Base-by-base conservation (phyloP, 1,140 invertebrate genomes). In the Gerris buenoi region DNA sequence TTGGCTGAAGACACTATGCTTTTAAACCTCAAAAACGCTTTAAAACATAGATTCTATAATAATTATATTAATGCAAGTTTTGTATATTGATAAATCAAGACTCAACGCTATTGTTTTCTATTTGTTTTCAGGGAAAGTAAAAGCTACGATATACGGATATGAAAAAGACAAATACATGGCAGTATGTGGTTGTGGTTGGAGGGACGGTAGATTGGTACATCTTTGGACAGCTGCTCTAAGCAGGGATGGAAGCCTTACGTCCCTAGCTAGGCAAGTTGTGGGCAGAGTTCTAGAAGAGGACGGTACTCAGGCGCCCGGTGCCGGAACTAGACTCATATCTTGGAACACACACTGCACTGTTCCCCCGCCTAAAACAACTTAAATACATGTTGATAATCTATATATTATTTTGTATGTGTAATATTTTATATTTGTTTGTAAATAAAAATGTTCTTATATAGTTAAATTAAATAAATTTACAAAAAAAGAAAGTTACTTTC, bases 151-250 rank as follows among this genome's bases (percentile, higher is more conserved):
- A 5, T 66, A 71, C 26, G 69, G 69, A 25, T 60, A 33, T 46
- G 65, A 71, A 2, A 69, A 69, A 26, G 59, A 65, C 1, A 56
- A 62, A 27, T 68, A 71, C 65, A 61, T 70, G 26, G 27, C 71
- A 22, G 62, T 72, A 26, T 67, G 57, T 5, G 67, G 69, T 57
- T 72, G 71, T 66, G 71, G 71, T 14, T 27, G 61, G 62, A 65
- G 66, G 25, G 27, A 59, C 25, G 68, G 67, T 1, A 25, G 46
- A 5, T 64, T 64, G 25, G 68, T 71, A 28, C 71, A 72, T 26
- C 63, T 72, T 25, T 71, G 69, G 70, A 72, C 71, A 25, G 61
- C 67, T 63, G 68, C 67, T 18, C 62, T 71, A 13, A 71, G 70
- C 27, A 28, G 71, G 5, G 26, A 56, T 14, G 59, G 65, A 13